Evolutionary conservation across 2,888 invertebrate genomes (phyloP).

Genomic region (Melieria omissa): DNA sequence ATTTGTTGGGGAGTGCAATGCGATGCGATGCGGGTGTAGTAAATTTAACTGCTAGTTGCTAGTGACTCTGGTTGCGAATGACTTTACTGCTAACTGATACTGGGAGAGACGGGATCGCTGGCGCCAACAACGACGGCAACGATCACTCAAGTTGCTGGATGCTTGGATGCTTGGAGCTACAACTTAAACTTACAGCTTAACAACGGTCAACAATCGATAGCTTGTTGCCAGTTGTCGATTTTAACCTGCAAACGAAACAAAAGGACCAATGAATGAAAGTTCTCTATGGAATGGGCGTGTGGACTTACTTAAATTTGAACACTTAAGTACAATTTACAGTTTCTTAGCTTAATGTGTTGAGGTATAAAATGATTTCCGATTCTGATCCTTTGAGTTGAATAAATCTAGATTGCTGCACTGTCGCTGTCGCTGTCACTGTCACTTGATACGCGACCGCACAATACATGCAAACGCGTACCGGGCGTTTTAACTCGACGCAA

Average conservation of each 20-base stretch:
- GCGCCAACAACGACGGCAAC: neutral
- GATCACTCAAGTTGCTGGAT: constrained; percentile 12
- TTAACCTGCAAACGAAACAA: constrained; percentile 46
- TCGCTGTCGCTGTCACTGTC: constrained; percentile 36
- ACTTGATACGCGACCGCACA: constrained; percentile 7
- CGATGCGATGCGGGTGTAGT: constrained; percentile 33
- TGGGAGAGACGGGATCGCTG: neutral
- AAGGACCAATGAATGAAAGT: neutral
- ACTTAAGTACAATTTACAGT: constrained; percentile 66
- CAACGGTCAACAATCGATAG: neutral
- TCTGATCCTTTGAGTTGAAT: constrained; percentile 54
- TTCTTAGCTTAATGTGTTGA: constrained; percentile 50
- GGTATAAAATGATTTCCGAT: constrained; percentile 66
- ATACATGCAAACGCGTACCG: constrained; percentile 40
- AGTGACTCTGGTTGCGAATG: constrained; percentile 53
- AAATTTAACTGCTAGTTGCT: constrained; percentile 51
- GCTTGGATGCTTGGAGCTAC: constrained; percentile 62
- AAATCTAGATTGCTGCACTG: constrained; percentile 41
- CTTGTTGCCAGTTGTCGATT: constrained; percentile 18
- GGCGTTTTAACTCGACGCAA: too few relatives aligned
- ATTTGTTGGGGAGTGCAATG: constrained; percentile 26
- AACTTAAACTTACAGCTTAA: constrained; percentile 40
- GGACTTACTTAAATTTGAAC: constrained; percentile 63
- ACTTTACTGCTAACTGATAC: constrained; percentile 27
- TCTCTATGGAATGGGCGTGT: neutral